Evolutionary conservation across 1,140 invertebrate species (phyloP).

Genomic region (Diorhabda carinulata): DNA sequence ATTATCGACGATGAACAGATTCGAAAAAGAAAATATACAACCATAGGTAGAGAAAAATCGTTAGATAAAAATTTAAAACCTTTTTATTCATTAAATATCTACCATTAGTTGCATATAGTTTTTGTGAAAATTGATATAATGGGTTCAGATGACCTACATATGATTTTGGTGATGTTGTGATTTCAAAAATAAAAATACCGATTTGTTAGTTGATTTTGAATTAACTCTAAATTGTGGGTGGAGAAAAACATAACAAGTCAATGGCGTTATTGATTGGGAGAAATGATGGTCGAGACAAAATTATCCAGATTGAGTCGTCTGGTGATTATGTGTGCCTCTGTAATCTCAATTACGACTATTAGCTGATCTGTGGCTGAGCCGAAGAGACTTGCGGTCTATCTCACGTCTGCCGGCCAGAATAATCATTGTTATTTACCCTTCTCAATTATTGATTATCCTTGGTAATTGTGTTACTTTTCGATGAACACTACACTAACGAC

Average conservation of each 20-base stretch:
- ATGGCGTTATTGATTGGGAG: constrained; percentile 9
- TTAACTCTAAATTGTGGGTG: constrained; percentile 1
- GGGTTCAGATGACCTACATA: too few species aligned
- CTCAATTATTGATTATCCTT: constrained; percentile 42
- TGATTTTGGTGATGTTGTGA: too few species aligned
- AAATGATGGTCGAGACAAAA: constrained; percentile 16
- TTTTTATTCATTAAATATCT: too few species aligned
- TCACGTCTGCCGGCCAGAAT: constrained; percentile 31
- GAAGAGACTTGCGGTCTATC: constrained; percentile 18
- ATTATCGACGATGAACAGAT: too few species aligned
- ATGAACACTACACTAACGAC: constrained; percentile 23
- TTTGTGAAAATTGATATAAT: too few species aligned
- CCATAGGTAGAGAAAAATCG: too few species aligned
- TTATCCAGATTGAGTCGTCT: constrained; percentile 13
- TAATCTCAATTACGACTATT: constrained; percentile 37
- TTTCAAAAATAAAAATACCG: too few species aligned
- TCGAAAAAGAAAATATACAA: too few species aligned
- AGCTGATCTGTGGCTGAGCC: constrained; percentile 22
- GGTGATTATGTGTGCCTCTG: constrained; percentile 30
- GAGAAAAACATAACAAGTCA: constrained; percentile 6
- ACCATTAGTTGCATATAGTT: too few species aligned
- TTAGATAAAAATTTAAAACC: too few species aligned
- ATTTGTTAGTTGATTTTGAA: neutral
- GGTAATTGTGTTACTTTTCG: constrained; percentile 36
- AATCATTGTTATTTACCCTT: constrained; percentile 39